Conservation (phyloP, 2,888 invertebrate genomes). For the Therioaphis trifolii region DNA sequence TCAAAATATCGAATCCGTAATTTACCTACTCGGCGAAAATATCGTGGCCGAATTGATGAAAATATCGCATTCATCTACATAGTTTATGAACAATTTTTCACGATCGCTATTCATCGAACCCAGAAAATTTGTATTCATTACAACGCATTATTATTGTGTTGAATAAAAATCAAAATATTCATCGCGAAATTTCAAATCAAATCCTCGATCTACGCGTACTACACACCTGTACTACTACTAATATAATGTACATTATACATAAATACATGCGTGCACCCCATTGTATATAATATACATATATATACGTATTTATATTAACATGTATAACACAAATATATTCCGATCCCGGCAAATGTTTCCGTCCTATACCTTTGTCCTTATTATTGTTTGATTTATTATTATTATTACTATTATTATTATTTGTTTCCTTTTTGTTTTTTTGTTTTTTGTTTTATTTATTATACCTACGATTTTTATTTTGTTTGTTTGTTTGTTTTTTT, state of each 20-base stretch:
- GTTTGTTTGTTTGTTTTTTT: conserved; percentile 56
- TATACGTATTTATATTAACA: background rate
- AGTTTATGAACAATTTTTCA: too few species aligned
- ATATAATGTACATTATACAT: background rate
- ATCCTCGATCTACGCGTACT: background rate
- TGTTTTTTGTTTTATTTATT: background rate
- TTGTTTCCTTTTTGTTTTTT: background rate
- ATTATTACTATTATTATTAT: background rate
- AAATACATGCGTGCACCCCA: background rate
- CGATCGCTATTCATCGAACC: too few species aligned
- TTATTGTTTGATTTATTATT: conserved; percentile 10
- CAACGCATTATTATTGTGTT: background rate
- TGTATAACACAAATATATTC: background rate
- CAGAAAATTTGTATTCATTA: too few species aligned
- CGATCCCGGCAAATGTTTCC: background rate
- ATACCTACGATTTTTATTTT: conserved; percentile 44
- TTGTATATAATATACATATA: too few species aligned
- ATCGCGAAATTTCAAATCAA: background rate
- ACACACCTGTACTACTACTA: too few species aligned
- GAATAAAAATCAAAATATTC: background rate
- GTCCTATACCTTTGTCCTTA: background rate
- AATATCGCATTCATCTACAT: too few species aligned
- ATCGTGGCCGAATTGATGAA: too few species aligned
- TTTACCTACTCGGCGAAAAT: too few species aligned
- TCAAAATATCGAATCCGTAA: too few species aligned